Evolutionary conservation across 37 sponge, comb jelly and placozoan species (phyloP).

Genomic region (Mnemiopsis leidyi): DNA sequence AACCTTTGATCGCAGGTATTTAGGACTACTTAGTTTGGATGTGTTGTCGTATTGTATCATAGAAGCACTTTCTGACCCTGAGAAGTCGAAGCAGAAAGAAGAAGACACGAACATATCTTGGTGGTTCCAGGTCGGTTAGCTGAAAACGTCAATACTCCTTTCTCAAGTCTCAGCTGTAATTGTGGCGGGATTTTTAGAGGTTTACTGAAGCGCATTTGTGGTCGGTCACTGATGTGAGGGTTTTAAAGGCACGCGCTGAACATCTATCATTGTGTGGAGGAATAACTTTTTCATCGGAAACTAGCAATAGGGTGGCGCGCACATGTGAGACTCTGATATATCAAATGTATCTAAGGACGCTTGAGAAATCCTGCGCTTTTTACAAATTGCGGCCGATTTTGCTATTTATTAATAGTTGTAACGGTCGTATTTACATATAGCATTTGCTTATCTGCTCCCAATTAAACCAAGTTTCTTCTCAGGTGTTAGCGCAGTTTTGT

Average conservation of each 20-base stretch:
- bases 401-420: too few species aligned
- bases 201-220: too few species aligned
- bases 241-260: neutral
- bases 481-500: constrained; percentile 90
- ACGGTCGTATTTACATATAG: too few species aligned
- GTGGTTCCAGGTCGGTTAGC: constrained; percentile 89
- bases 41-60: constrained; percentile 81
- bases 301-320: constrained; percentile 3
- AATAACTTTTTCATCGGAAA: neutral
- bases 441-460: too few species aligned
- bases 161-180: too few species aligned
- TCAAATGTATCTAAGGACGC: neutral
- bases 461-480: too few species aligned
- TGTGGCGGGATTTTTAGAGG: too few species aligned
- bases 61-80: constrained; percentile 91
- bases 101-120: constrained; percentile 92
- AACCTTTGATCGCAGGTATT: too few species aligned
- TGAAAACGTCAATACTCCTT: neutral
- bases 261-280: neutral
- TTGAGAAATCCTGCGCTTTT: neutral
- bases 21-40: neutral
- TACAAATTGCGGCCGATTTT: too few species aligned
- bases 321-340: neutral
- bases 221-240: neutral
- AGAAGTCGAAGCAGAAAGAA: constrained; percentile 88